phyloP scores from a whole-genome alignment of 1,140 invertebrate genomes.

The Drosophila ficusphila region DNA sequence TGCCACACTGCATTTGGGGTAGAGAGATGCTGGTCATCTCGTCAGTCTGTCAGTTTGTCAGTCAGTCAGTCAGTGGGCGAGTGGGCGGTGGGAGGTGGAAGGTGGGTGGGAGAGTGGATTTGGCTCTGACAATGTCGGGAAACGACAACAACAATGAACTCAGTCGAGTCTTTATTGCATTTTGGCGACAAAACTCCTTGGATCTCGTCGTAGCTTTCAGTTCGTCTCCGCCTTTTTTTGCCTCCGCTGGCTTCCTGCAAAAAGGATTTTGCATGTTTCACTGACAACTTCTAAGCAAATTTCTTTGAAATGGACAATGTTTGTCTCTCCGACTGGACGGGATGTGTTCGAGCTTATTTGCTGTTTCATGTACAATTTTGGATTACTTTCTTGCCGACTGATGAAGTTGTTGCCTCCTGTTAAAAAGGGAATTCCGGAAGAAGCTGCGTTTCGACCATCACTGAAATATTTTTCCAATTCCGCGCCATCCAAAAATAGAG shows the following conservation, averaged over 20 bases:
- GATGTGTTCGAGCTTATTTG: conserved; percentile 35
- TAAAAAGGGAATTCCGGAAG: conserved; percentile 17
- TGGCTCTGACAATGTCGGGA: conserved; percentile 36
- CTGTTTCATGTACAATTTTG: conserved; percentile 42
- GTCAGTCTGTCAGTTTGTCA: conserved; percentile 51
- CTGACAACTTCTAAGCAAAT: conserved; percentile 65
- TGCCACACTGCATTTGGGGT: conserved; percentile 21
- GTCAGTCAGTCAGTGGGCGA: conserved; percentile 24
- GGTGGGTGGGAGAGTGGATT: conserved; percentile 12
- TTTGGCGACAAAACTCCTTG: conserved; percentile 73
- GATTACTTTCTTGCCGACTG: conserved; percentile 17
- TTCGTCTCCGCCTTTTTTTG: conserved; percentile 25
- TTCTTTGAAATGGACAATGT: conserved; percentile 50
- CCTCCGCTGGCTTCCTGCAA: conserved; percentile 22
- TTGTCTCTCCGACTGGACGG: conserved; percentile 32
- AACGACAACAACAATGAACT: conserved; percentile 52
- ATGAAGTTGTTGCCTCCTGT: conserved; percentile 1
- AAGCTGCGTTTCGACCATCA: conserved; percentile 9
- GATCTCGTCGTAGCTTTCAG: conserved; percentile 38
- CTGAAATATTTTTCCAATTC: conserved; percentile 9
- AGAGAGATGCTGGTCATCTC: conserved; percentile 54
- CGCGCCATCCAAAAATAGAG: background rate
- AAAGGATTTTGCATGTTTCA: conserved; percentile 73
- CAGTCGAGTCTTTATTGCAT: conserved; percentile 72
- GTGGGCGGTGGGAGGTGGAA: conserved; percentile 23